Evolutionary conservation across 2,797 vertebrate species (phyloP), one percentile per base, ranked within the genome.

Genomic region (Myotis myotis): DNA sequence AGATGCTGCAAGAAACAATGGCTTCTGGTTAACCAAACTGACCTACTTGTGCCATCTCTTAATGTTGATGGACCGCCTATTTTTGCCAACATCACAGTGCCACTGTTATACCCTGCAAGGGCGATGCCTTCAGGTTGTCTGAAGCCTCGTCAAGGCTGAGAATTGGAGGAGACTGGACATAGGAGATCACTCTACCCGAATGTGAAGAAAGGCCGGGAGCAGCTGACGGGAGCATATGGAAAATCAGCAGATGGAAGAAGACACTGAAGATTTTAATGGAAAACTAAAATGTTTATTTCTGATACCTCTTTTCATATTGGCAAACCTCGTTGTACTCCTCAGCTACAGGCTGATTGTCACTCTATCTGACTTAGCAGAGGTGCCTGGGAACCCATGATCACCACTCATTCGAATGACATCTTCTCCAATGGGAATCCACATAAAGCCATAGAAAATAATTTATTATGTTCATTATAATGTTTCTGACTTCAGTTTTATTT

Each of bases 41-140:
- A 99, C 71, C 83, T 99, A 57, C 99, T 99, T 57, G 83, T 99
- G 66, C 98, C 99, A 0, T 98, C 98, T 60, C 98, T 98, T 49
- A 93, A 97, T 75, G 98, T 98, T 57, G 98, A 96, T 30, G 98
- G 95, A 11, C 96, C 97, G 82, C 95, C 97, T 8, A 96, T 98
- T 41, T 53, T 98, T 64, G 99, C 98, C 41, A 99, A 98, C 95
- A 99, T 99, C 97, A 99, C 98, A 4, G 97, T 99, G 95, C 99
- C 99, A 98, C 99, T 99, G 93, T 99, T 99, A 99, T 94, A 99
- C 98, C 78, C 98, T 99, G 91, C 99, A 99, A 81, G 99, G 99
- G 89, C 98, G 99, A 7, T 99, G 99, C 91, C 99, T 99, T 53
- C 99, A 99, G 97, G 98, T 99, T 3, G 98, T 99, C 57, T 98